Evolutionary conservation across 2,888 invertebrate species (phyloP).

Genomic region (Tuta absoluta): DNA sequence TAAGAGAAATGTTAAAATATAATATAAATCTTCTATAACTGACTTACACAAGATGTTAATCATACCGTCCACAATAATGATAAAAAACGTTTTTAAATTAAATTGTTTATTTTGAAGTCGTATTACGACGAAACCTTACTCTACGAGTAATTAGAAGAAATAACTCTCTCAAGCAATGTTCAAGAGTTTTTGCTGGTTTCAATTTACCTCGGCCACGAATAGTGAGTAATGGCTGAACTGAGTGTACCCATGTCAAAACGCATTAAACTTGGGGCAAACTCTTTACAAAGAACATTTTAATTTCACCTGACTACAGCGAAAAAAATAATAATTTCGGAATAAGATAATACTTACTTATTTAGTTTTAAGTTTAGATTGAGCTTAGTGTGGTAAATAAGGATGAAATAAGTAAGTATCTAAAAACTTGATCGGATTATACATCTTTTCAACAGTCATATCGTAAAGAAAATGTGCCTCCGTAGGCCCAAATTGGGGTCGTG

Average conservation of each 20-base stretch:
- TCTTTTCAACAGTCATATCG: background rate
- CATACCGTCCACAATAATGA: no score
- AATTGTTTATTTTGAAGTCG: background rate
- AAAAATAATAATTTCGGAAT: no score
- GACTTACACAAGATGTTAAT: no score
- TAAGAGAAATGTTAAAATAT: no score
- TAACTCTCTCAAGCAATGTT: constrained; percentile 35
- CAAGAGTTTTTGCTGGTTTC: constrained; percentile 42
- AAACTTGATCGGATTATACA: no score
- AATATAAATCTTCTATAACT: no score
- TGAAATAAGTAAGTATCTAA: background rate
- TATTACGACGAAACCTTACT: background rate
- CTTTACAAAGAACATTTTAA: constrained; percentile 19
- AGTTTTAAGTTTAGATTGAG: background rate
- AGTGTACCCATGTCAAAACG: constrained; percentile 37
- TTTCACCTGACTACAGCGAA: background rate
- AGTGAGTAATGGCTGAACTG: constrained; percentile 40
- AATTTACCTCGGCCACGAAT: constrained; percentile 43
- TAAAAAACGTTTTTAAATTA: no score
- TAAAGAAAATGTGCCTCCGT: background rate
- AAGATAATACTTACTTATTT: background rate
- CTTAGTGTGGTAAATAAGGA: background rate
- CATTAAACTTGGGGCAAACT: constrained; percentile 21
- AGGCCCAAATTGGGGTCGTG: background rate
- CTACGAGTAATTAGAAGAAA: constrained; percentile 21